phyloP scores from a whole-genome alignment of 2,888 invertebrate genomes.

The Hermaeophaga mercurialis region DNA sequence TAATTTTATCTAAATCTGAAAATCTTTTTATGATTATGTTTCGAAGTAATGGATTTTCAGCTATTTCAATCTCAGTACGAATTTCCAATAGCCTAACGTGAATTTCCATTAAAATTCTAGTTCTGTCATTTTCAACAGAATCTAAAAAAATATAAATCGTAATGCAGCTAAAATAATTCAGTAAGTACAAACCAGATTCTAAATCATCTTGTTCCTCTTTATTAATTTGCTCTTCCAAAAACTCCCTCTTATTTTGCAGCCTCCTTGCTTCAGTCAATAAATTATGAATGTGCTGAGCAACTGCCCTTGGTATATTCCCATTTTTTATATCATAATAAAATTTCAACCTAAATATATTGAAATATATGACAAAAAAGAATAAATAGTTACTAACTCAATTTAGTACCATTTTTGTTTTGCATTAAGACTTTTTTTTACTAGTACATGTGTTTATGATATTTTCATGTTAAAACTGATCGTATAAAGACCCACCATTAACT shows the following conservation, averaged over 20 bases:
- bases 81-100: conserved; percentile 64
- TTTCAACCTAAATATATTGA: conserved; percentile 44
- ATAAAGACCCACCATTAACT: too few species aligned
- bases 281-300: conserved; percentile 61
- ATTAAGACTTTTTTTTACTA: too few species aligned
- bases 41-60: conserved; percentile 65
- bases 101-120: conserved; percentile 61
- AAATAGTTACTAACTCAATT: too few species aligned
- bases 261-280: conserved; percentile 62
- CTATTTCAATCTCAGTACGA: conserved; percentile 63
- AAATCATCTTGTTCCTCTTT: conserved; percentile 37
- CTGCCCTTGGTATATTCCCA: conserved; percentile 59
- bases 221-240: conserved; percentile 55
- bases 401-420: too few species aligned
- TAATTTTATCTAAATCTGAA: conserved; percentile 32
- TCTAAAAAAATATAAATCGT: conserved; percentile 38
- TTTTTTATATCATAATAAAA: conserved; percentile 65
- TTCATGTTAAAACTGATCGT: too few species aligned
- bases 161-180: too few species aligned
- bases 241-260: conserved; percentile 58
- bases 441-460: too few species aligned
- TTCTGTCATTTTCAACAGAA: conserved; percentile 40
- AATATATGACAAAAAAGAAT: too few species aligned
- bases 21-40: conserved; percentile 54
- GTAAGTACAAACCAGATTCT: conserved; percentile 24